A percentile compares a stretch with the other conserved stretches of the same genome.
phyloP scores from a whole-genome alignment of 2,797 vertebrate genomes.

The Paedocypris micromegethes region DNA sequence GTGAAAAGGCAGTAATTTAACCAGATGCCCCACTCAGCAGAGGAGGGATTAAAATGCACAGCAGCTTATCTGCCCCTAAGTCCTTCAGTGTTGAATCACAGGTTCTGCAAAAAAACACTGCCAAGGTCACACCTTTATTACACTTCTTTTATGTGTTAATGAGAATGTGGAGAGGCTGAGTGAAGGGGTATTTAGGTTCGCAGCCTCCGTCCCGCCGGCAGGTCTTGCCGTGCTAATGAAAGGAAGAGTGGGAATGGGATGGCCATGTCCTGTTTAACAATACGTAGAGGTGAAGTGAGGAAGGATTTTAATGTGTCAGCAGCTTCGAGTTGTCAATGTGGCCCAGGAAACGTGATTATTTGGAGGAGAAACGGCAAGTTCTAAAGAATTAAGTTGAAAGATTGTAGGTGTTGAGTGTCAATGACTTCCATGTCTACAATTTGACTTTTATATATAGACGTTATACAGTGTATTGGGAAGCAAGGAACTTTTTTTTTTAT shows the following conservation, averaged over 20 bases:
- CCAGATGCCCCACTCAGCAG: conserved; percentile 73
- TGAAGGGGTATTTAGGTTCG: conserved; percentile 53
- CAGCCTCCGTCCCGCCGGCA: conserved; percentile 46
- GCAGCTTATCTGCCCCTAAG: conserved; percentile 70
- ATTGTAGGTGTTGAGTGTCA: too few species aligned
- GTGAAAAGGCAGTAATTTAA: conserved; percentile 73
- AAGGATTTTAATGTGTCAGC: conserved; percentile 36
- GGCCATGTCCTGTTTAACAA: conserved; percentile 8
- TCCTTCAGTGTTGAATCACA: conserved; percentile 69
- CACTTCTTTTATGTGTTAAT: conserved; percentile 68
- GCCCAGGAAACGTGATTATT: neutral
- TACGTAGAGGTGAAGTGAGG: conserved; percentile 16
- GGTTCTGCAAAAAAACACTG: conserved; percentile 64
- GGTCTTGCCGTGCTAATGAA: conserved; percentile 47
- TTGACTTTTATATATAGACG: too few species aligned
- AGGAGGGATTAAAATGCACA: conserved; percentile 70
- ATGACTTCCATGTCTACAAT: too few species aligned
- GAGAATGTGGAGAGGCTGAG: conserved; percentile 50
- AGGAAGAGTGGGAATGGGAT: conserved; percentile 2
- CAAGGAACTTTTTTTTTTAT: too few species aligned
- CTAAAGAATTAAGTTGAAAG: too few species aligned
- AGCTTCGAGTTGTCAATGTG: conserved; percentile 32
- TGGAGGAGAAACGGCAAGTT: neutral
- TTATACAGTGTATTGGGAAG: too few species aligned
- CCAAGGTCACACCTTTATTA: conserved; percentile 69